Evolutionary conservation across 1,140 invertebrate genomes (phyloP), one percentile per base, ranked within the genome.

Genomic region (Drosophila melanogaster): DNA sequence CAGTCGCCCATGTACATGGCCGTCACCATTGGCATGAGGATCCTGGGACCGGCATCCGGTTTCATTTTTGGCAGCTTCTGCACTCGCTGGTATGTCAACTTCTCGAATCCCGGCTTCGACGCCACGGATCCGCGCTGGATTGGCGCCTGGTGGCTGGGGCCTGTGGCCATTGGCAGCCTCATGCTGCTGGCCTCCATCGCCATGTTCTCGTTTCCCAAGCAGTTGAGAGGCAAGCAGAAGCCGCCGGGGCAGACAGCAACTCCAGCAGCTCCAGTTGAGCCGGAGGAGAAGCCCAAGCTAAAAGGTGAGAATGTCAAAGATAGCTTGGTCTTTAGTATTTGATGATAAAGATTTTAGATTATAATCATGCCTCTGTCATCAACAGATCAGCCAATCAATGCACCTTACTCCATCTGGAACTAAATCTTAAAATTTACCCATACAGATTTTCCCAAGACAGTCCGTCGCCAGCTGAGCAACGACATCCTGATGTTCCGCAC

Each of bases 1-100:
- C 97, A 98, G 91, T 98, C 97, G 47, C 97, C 97, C n/a, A 94
- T 98, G 65, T 98, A 98, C 93, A 98, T 98, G 93, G 97, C 97
- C 10, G 97, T 98, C 61, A 98, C 97, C 6, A 98, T 98, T 73
- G 97, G 97, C 37, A 97, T 98, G 37, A 93, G 97, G 46, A 98
- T 98, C 59, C 94, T 98, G 33, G 97, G 97, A 0, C 97, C 97
- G 4, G 97, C 97, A 0, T 93, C 97, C 14, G 97, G 97, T 1
- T 98, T 98, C 84, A 95, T 98, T 15, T 94, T 98, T 12, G 97
- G 97, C n/a, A 97, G 97, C 1, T 92, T 98, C 11, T 98, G 97
- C 92, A 98, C 97, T 0, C 95, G 96, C 73, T 93, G 98, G 51
- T 98, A 98, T 90, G 97, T 97, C 19, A 95, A 98, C 92, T 94